Conservation (phyloP, 2,888 invertebrate species). For the Sinodicranocentrus sp. region DNA sequence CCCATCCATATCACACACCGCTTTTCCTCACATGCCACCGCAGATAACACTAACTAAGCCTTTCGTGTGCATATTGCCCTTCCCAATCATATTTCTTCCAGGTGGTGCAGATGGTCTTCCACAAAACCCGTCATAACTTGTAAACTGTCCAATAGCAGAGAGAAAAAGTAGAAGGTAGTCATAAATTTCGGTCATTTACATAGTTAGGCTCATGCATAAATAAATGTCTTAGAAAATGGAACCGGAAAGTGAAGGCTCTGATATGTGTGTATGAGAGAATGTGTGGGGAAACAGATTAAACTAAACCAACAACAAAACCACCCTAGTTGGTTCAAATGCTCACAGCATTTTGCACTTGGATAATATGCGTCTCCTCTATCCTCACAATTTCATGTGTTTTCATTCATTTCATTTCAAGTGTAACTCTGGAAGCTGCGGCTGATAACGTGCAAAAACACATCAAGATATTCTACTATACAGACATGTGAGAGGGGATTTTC, state of each 20-base stretch:
- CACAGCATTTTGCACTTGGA: conserved; percentile 33
- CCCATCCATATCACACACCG: no score
- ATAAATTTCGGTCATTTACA: conserved; percentile 67
- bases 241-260: conserved; percentile 34
- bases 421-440: neutral
- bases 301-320: conserved; percentile 50
- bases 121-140: conserved; percentile 26
- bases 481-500: neutral
- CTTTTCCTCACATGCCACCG: no score
- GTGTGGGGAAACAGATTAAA: conserved; percentile 39
- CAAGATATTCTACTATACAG: no score
- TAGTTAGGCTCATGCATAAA: conserved; percentile 64
- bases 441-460: neutral
- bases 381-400: neutral
- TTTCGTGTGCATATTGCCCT: neutral
- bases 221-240: conserved; percentile 64
- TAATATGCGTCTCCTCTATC: neutral
- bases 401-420: no score
- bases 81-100: conserved; percentile 5
- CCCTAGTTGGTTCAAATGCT: neutral
- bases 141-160: conserved; percentile 43
- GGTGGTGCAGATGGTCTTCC: conserved; percentile 48
- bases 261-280: conserved; percentile 11
- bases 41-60: no score
- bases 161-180: conserved; percentile 44